Evolutionary conservation across 2,888 invertebrate genomes (phyloP).

Genomic region (Calliscelio sp.): DNA sequence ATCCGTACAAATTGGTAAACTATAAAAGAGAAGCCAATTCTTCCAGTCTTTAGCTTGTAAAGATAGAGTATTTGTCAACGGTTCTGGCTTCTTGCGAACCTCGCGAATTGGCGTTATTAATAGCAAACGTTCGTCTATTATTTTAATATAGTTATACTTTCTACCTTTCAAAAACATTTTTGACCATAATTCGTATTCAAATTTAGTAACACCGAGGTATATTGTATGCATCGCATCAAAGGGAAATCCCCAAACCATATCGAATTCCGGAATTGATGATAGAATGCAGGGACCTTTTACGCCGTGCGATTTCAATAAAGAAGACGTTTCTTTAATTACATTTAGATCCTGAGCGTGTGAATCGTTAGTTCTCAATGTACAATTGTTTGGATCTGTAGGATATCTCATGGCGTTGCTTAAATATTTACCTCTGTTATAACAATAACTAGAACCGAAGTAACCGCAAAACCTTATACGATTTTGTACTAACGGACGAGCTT

Average conservation of each 20-base stretch:
- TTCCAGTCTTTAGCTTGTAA: conserved; percentile 37
- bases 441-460: conserved; percentile 47
- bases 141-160: conserved; percentile 1
- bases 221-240: conserved; percentile 54
- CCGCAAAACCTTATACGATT: conserved; percentile 44
- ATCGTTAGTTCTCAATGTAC: conserved; percentile 12
- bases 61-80: background rate
- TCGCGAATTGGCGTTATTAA: conserved; percentile 7
- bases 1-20: conserved; percentile 10
- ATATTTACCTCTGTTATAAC: conserved; percentile 40
- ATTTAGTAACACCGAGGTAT: conserved; percentile 46
- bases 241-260: conserved; percentile 67
- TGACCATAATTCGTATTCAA: conserved; percentile 31
- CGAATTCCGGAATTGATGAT: conserved; percentile 33
- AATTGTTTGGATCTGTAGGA: background rate
- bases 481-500: conserved; percentile 43
- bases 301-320: conserved; percentile 30
- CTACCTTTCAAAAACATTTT: conserved; percentile 4
- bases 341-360: conserved; percentile 31
- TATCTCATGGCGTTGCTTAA: background rate
- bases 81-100: conserved; percentile 21
- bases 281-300: conserved; percentile 37
- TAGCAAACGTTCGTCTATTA: conserved; percentile 25
- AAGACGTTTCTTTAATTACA: background rate
- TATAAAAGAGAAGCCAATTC: conserved; percentile 12